Conservation (phyloP, 2,797 vertebrate genomes). For the Urocyon cinereoargenteus region DNA sequence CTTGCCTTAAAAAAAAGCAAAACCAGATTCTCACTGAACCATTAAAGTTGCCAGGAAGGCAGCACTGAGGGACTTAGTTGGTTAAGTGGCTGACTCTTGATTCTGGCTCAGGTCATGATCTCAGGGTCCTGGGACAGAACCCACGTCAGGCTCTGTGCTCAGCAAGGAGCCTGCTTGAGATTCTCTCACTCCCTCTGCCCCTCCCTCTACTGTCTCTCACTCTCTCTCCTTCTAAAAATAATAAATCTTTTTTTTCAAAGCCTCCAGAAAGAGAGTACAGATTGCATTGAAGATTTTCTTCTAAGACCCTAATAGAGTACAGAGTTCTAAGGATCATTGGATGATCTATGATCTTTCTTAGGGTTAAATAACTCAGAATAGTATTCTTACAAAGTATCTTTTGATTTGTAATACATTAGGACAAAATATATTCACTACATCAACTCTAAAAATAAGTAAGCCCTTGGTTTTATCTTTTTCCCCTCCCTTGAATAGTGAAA, state of each 20-base stretch:
- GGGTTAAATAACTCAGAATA: background rate
- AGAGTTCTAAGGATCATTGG: background rate
- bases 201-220: background rate
- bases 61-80: background rate
- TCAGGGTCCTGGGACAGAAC: background rate
- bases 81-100: background rate
- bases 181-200: background rate
- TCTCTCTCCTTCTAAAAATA: background rate
- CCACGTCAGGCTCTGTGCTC: background rate
- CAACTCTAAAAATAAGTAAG: background rate
- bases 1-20: background rate
- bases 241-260: background rate
- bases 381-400: background rate
- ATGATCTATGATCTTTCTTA: background rate
- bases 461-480: background rate
- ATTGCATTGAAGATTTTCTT: background rate
- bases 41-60: background rate
- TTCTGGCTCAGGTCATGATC: background rate
- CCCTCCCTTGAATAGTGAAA: background rate
- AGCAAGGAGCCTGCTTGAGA: background rate
- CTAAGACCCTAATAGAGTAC: background rate
- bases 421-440: background rate
- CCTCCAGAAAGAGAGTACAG: background rate
- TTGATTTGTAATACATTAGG: background rate
- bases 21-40: background rate